These are phyloP conservation scores for Teleogryllus oceanicus DNA, from an alignment of 2,888 invertebrate genomes.

Conservation along the genomic window DNA sequence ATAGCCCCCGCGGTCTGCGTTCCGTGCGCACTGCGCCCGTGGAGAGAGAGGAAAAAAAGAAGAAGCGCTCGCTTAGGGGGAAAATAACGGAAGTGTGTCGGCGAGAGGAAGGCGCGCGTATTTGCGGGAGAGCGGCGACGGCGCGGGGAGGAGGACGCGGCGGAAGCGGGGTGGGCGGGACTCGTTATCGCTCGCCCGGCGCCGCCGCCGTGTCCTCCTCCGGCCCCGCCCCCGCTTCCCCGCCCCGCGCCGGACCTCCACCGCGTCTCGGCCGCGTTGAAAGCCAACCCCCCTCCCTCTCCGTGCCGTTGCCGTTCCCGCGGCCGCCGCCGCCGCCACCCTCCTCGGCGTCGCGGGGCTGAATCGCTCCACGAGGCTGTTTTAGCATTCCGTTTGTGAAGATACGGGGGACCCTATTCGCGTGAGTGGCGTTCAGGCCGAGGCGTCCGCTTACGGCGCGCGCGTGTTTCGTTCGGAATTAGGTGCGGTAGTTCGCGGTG, in stretches of 20 bases:
- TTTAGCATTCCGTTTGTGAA: conserved; percentile 18
- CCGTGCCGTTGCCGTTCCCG: neutral
- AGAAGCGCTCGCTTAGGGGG: neutral
- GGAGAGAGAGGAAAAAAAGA: neutral
- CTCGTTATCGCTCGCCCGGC: neutral
- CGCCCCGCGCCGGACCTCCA: no score
- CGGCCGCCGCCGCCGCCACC: neutral
- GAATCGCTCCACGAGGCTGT: neutral
- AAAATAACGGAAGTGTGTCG: neutral
- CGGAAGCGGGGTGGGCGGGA: neutral
- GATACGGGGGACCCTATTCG: neutral
- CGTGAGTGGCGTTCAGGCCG: conserved; percentile 6
- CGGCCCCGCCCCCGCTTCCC: neutral
- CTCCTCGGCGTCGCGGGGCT: neutral
- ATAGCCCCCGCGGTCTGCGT: neutral
- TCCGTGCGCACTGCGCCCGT: neutral
- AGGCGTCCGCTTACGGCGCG: neutral
- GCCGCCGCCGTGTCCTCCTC: neutral
- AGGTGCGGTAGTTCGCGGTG: neutral
- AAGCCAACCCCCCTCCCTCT: no score
- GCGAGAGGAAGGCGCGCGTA: neutral
- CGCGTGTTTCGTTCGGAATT: conserved; percentile 6
- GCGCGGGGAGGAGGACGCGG: neutral
- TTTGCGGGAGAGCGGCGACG: neutral
- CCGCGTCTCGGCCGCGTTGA: no score